Evolutionary conservation across 2,113 vertebrate genomes (phyloP).

Genomic region (Gadus chalcogrammus): DNA sequence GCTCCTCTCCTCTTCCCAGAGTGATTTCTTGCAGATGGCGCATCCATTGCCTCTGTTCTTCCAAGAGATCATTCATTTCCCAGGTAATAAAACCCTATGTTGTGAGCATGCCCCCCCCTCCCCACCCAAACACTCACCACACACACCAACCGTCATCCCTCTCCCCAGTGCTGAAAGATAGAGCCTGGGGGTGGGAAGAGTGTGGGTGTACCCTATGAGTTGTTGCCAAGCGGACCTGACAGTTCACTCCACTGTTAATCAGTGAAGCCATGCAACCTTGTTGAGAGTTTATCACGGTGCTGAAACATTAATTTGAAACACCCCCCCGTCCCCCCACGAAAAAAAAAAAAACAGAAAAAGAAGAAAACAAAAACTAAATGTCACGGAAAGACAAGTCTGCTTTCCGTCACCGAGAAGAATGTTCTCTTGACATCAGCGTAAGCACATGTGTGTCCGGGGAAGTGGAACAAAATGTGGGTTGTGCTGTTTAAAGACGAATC

Average conservation of each 20-base stretch:
- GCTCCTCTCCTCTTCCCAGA: slow-evolving; percentile 29
- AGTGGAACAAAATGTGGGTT: too few species aligned
- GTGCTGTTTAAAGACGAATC: too few species aligned
- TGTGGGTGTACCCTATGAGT: slow-evolving; percentile 49
- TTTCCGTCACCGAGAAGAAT: slow-evolving; percentile 73
- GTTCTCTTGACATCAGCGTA: slow-evolving; percentile 64
- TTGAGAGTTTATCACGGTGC: slow-evolving; percentile 76
- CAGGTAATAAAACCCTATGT: slow-evolving; percentile 71
- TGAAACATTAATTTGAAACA: slow-evolving; percentile 81
- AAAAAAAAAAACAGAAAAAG: slow-evolving; percentile 48
- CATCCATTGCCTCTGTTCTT: slow-evolving; percentile 62
- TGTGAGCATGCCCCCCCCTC: slow-evolving; percentile 43
- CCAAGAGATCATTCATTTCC: slow-evolving; percentile 72
- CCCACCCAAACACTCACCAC: neutral
- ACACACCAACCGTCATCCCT: slow-evolving; percentile 20
- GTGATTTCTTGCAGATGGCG: slow-evolving; percentile 69
- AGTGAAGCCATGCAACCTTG: slow-evolving; percentile 75
- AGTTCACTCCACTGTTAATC: slow-evolving; percentile 69
- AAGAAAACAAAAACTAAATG: slow-evolving; percentile 74
- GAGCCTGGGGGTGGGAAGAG: slow-evolving; percentile 59
- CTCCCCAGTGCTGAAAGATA: slow-evolving; percentile 51
- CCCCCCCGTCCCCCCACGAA: slow-evolving; percentile 47
- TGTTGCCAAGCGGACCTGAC: slow-evolving; percentile 63
- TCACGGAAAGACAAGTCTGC: slow-evolving; percentile 70
- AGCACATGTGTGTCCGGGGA: too few species aligned